A percentile compares a stretch with the other conserved stretches of the same genome.
phyloP scores from a whole-genome alignment of 2,797 vertebrate species.

The Peromyscus melanophrys region DNA sequence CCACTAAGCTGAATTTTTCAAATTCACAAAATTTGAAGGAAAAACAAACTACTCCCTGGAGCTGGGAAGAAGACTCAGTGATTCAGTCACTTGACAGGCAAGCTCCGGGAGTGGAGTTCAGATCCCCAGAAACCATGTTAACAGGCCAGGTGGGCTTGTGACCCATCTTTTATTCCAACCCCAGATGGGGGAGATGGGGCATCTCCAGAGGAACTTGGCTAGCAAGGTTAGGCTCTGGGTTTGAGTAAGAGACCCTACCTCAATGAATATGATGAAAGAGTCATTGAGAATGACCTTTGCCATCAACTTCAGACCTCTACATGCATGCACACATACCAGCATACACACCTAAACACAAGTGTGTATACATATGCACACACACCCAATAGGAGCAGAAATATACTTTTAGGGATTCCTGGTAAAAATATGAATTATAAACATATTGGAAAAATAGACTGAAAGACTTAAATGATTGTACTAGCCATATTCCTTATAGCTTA shows the following conservation, averaged over 20 bases:
- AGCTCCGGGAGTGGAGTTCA: neutral
- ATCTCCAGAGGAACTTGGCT: neutral
- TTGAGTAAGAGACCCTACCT: neutral
- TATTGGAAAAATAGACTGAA: neutral
- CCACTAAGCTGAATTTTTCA: neutral
- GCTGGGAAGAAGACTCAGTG: neutral
- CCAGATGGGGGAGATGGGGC: too few species aligned
- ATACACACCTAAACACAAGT: too few species aligned
- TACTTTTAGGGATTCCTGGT: neutral
- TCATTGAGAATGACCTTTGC: too few species aligned
- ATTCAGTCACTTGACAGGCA: neutral
- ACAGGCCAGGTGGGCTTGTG: neutral
- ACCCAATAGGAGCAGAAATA: neutral
- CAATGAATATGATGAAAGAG: neutral
- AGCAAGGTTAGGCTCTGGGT: neutral
- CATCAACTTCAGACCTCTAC: neutral
- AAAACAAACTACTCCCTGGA: neutral
- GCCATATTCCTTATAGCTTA: neutral
- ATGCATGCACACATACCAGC: neutral
- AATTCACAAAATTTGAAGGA: slow-evolving; percentile 1
- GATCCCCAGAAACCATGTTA: neutral
- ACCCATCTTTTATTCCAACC: neutral
- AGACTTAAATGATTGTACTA: neutral
- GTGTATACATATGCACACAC: neutral
- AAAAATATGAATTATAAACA: neutral